Percentiles rank a stretch among this genome's conserved stretches.
phyloP scores from a whole-genome alignment of 2,888 invertebrate species.

The Atrina japonica region DNA sequence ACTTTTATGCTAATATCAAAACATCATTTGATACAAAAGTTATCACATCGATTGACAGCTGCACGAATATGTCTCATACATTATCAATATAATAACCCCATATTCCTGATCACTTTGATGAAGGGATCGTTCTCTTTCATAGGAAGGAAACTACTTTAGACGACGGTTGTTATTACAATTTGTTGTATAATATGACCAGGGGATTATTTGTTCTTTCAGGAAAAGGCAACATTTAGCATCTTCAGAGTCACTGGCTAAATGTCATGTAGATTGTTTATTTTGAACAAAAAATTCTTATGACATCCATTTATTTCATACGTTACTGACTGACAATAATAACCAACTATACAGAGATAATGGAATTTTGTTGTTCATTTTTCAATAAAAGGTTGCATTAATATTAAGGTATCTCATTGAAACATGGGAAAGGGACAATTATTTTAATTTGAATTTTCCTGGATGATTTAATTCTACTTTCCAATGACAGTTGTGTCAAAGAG shows the following conservation, averaged over 20 bases:
- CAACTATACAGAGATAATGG: constrained; percentile 23
- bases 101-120: not conserved
- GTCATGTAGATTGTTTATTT: not conserved
- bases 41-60: too few species aligned
- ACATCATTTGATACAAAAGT: too few species aligned
- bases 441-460: constrained; percentile 28
- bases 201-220: constrained; percentile 27
- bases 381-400: constrained; percentile 31
- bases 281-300: constrained; percentile 8
- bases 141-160: constrained; percentile 35
- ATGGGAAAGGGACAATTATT: constrained; percentile 23
- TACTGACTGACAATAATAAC: constrained; percentile 10
- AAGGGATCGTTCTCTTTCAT: not conserved
- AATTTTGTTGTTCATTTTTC: constrained; percentile 35
- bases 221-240: constrained; percentile 16
- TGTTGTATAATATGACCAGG: constrained; percentile 21
- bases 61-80: not conserved
- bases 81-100: constrained; percentile 17
- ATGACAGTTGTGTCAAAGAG: not conserved
- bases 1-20: too few species aligned
- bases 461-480: constrained; percentile 25
- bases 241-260: not conserved
- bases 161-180: constrained; percentile 22
- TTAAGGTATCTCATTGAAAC: constrained; percentile 19
- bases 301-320: not conserved